Conservation (phyloP, 2,797 vertebrate genomes). For the Gambusia yucatana region DNA sequence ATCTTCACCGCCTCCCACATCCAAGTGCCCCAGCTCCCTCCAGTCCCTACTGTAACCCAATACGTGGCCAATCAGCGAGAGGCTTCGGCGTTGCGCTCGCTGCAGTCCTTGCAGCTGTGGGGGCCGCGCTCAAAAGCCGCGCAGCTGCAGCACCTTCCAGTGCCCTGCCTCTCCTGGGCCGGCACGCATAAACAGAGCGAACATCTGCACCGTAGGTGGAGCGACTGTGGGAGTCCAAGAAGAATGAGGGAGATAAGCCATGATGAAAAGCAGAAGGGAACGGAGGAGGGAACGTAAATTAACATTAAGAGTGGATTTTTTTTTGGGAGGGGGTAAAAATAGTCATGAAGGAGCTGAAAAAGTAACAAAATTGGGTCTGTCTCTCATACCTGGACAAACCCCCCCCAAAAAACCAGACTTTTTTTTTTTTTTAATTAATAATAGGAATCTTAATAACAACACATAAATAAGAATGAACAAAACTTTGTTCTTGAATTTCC, state of each 20-base stretch:
- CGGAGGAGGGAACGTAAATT: slow-evolving; percentile 3
- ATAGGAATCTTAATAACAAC: not conserved
- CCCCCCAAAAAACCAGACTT: too few relatives aligned
- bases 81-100: slow-evolving; percentile 56
- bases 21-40: slow-evolving; percentile 39
- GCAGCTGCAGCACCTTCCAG: slow-evolving; percentile 76
- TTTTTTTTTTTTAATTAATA: slow-evolving; percentile 6
- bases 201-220: slow-evolving; percentile 64
- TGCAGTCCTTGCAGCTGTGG: slow-evolving; percentile 74
- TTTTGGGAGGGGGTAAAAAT: slow-evolving; percentile 11
- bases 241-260: slow-evolving; percentile 50
- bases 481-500: slow-evolving; percentile 3
- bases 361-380: not conserved
- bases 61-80: slow-evolving; percentile 64
- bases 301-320: not conserved
- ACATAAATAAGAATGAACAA: not conserved
- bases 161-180: slow-evolving; percentile 46
- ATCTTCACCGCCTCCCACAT: slow-evolving; percentile 31
- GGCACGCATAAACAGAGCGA: slow-evolving; percentile 53
- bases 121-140: slow-evolving; percentile 52
- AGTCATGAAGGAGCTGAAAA: slow-evolving; percentile 5
- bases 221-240: slow-evolving; percentile 63
- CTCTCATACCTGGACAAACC: slow-evolving; percentile 11
- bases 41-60: slow-evolving; percentile 62
- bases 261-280: slow-evolving; percentile 27